phyloP scores from a whole-genome alignment of 2,797 vertebrate species.

The Sebastes steindachneri region DNA sequence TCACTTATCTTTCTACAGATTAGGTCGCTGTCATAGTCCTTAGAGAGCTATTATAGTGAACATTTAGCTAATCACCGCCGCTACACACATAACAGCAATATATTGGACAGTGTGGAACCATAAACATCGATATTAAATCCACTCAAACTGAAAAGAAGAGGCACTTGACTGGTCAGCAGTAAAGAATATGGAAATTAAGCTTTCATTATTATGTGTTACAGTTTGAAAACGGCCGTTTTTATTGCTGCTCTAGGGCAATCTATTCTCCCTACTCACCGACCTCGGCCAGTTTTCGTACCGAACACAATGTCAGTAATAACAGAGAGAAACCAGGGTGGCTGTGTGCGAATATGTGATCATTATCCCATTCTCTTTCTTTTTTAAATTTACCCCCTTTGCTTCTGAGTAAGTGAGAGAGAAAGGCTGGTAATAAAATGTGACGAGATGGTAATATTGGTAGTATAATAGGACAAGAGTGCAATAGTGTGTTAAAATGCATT shows the following conservation, averaged over 20 bases:
- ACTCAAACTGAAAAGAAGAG: constrained; percentile 58
- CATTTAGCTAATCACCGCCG: constrained; percentile 67
- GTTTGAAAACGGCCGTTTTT: constrained; percentile 61
- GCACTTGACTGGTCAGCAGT: constrained; percentile 61
- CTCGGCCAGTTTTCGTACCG: constrained; percentile 36
- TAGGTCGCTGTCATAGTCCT: constrained; percentile 22
- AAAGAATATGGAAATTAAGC: constrained; percentile 70
- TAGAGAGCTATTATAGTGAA: constrained; percentile 41
- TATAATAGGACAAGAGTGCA: constrained; percentile 54
- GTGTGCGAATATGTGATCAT: constrained; percentile 52
- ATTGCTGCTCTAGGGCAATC: constrained; percentile 32
- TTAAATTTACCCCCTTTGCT: constrained; percentile 37
- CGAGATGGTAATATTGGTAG: constrained; percentile 46
- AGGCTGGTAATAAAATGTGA: constrained; percentile 64
- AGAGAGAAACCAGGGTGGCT: constrained; percentile 43
- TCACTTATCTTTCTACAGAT: constrained; percentile 38
- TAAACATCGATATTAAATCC: constrained; percentile 67
- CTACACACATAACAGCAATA: constrained; percentile 53
- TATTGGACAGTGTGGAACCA: constrained; percentile 43
- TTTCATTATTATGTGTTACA: constrained; percentile 65
- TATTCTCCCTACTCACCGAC: constrained; percentile 48
- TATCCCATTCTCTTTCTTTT: constrained; percentile 31
- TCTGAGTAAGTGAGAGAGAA: constrained; percentile 37
- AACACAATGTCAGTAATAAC: constrained; percentile 60
- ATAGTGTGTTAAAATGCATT: constrained; percentile 61